Base-by-base conservation (phyloP, 92 coral and sea anemone species). In the Porites evermanni region DNA sequence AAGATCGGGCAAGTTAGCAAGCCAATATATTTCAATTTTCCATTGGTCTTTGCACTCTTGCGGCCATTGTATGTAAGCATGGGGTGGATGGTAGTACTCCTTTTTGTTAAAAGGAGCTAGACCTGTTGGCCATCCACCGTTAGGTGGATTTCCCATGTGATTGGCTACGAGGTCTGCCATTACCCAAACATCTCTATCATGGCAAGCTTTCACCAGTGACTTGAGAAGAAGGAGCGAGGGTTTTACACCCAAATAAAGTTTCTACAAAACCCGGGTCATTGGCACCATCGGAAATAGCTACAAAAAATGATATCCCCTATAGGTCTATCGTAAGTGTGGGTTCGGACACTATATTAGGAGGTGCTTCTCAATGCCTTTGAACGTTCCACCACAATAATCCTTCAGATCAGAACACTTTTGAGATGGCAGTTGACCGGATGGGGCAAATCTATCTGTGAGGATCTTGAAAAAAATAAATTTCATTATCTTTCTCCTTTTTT, bases 141-240 rank as follows among this genome's bases (percentile, higher is more conserved):
- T 78, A 2, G 96, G 91, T 3, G 96, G 96, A 60, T 91, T 87
- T 1, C 95, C 97, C 95, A 91, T 94, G 74, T 91, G 95, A 56
- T 91, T 94, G 56, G 97, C 95, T 16, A 91, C 95, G n/a, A 94
- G 88, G 74, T 94, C 96, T 12, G 78, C 84, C 96, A 93, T 93
- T 11, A 94, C 95, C 97, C 97, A 94, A 7, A 94, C 86, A 32
- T 79, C 97, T 56, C 95, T 86, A 12, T 86, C 91, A 53, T 94
- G 97, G 23, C 97, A 94, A 13, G 93, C 97, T 64, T 76, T 74
- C 47, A 94, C 90, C 17, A 94, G 76, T 12, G 90, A 79, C 21
- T 88, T 84, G 5, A 93, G 94, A n/a, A n/a, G n/a, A n/a, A n/a
- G n/a, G n/a, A n/a, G n/a, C n/a, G n/a, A n/a, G n/a, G n/a, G n/a